Conservation (phyloP, 1,140 invertebrate species). For the Macrotrachela quadricornifera region DNA sequence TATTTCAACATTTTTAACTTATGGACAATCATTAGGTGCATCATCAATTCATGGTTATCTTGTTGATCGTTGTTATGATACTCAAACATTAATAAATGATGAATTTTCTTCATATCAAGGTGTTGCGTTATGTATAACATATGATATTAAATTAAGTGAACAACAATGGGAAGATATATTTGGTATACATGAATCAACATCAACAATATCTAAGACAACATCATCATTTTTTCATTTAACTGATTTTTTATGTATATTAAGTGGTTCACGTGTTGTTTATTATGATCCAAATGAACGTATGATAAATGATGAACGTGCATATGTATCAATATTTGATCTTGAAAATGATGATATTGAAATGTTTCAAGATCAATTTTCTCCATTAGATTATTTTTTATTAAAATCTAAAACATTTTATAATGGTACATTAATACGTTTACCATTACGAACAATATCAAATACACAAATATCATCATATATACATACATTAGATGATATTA, state of each 20-base stretch:
- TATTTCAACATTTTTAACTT: too few relatives aligned
- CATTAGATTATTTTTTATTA: conserved; percentile 2
- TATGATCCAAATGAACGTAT: conserved; percentile 7
- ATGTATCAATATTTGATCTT: conserved; percentile 8
- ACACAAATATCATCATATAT: not conserved
- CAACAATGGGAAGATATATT: conserved; percentile 10
- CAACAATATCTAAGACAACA: too few relatives aligned
- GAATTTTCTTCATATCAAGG: conserved; percentile 7
- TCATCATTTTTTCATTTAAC: conserved; percentile 7
- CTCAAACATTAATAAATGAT: not conserved
- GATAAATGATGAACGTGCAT: not conserved
- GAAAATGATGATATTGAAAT: conserved; percentile 2
- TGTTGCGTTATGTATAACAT: conserved; percentile 1
- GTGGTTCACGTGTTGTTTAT: conserved; percentile 5
- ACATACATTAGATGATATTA: too few relatives aligned
- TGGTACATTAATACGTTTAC: conserved; percentile 8
- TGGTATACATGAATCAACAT: not conserved
- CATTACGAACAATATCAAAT: not conserved
- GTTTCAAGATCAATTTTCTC: conserved; percentile 8
- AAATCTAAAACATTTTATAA: conserved; percentile 2
- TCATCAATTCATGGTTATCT: too few relatives aligned
- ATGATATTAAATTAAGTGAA: conserved; percentile 3
- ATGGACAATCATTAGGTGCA: too few relatives aligned
- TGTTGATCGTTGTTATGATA: not conserved
- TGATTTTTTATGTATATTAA: conserved; percentile 8